These are phyloP conservation scores for Chaitophorus viminalis DNA, from an alignment of 2,888 invertebrate species.

Conservation along the genomic window DNA sequence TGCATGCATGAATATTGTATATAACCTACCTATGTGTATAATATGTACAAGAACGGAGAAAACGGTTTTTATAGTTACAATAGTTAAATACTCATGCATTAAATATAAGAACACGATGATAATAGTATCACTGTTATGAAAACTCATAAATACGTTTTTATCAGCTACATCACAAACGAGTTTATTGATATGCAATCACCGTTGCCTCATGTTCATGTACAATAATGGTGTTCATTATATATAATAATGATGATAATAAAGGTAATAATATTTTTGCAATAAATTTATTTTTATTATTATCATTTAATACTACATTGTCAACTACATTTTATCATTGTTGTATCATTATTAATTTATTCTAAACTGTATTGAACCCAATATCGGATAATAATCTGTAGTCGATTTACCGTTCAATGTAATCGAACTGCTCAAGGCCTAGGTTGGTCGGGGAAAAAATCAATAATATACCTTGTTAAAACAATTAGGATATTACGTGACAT, in stretches of 20 bases:
- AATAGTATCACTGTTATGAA: slow-evolving; percentile 4
- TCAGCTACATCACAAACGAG: slow-evolving; percentile 31
- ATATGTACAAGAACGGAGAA: too few species aligned
- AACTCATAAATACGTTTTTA: slow-evolving; percentile 6
- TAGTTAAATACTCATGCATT: not conserved
- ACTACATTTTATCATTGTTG: not conserved
- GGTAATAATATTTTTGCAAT: slow-evolving; percentile 23
- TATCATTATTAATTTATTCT: not conserved
- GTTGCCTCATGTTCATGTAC: not conserved
- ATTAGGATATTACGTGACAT: slow-evolving; percentile 47
- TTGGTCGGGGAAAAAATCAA: slow-evolving; percentile 1
- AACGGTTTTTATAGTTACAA: slow-evolving; percentile 4
- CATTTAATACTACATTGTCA: slow-evolving; percentile 24
- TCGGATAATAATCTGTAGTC: not conserved
- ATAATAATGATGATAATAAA: slow-evolving; percentile 10
- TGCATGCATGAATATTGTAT: not conserved
- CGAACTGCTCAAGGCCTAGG: slow-evolving; percentile 22
- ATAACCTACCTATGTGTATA: too few species aligned
- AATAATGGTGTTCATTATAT: not conserved
- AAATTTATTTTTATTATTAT: slow-evolving; percentile 38
- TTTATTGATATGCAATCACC: slow-evolving; percentile 43
- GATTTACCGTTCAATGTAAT: slow-evolving; percentile 38
- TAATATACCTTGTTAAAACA: slow-evolving; percentile 37
- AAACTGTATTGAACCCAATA: not conserved
- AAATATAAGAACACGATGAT: not conserved